A percentile compares a stretch with the other conserved stretches of the same genome.
Evolutionary conservation across 1,140 invertebrate genomes (phyloP).

Genomic region (Arctopsyche grandis): DNA sequence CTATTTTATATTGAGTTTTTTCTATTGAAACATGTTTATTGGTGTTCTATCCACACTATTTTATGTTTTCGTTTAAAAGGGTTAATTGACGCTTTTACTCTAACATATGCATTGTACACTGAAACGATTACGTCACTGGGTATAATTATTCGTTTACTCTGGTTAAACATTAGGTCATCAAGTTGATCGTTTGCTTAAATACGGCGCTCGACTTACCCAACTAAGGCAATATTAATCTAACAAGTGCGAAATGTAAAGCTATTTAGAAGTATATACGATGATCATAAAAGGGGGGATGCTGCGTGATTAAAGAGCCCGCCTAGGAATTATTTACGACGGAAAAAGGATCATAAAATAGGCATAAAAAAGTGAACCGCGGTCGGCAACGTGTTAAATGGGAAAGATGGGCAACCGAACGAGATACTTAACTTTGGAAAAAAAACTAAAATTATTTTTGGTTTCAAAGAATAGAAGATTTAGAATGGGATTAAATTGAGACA

Average conservation of each 20-base stretch:
- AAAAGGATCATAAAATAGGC: background rate
- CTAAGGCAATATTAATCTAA: background rate
- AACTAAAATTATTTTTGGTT: background rate
- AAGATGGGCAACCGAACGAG: background rate
- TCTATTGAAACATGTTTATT: no score
- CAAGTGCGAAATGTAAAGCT: background rate
- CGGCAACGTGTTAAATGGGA: background rate
- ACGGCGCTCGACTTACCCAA: no score
- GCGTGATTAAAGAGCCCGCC: conserved; percentile 8
- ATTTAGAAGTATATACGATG: background rate
- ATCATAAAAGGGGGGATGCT: background rate
- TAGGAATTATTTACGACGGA: conserved; percentile 7
- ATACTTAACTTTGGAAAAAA: background rate
- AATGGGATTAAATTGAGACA: no score
- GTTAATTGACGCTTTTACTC: no score
- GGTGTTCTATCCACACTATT: no score
- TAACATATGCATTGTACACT: no score
- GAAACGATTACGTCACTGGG: no score
- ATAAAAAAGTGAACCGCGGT: background rate
- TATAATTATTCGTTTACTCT: no score
- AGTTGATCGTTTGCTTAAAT: no score
- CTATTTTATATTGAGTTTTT: no score
- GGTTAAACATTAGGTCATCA: no score
- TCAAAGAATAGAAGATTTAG: background rate
- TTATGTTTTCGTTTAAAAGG: no score